phyloP scores from a whole-genome alignment of 2,113 vertebrate species.

The Gymnorhina tibicen region DNA sequence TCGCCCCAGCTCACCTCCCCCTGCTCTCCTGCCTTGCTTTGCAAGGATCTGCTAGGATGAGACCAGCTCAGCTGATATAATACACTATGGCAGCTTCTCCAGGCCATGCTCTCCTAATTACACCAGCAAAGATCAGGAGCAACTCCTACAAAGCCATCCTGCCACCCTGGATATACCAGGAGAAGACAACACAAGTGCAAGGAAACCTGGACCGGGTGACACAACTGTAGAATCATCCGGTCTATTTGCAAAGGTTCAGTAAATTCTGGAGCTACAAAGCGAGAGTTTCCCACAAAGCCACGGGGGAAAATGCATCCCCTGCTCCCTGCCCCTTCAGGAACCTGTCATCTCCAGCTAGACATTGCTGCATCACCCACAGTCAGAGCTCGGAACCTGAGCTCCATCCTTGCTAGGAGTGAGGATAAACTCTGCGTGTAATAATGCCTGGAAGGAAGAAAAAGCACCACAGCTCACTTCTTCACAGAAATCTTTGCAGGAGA shows the following conservation, averaged over 20 bases:
- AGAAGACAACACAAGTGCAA: neutral
- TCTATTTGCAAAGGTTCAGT: neutral
- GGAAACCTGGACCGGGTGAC: neutral
- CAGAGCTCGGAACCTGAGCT: neutral
- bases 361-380: rapidly evolving
- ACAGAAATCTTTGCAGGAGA: neutral
- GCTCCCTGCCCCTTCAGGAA: neutral
- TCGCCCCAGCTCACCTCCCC: neutral
- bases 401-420: neutral
- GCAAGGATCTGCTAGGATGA: neutral
- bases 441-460: neutral
- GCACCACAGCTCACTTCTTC: neutral
- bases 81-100: neutral
- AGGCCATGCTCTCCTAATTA: neutral
- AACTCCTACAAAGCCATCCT: neutral
- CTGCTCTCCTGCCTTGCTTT: neutral
- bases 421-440: neutral
- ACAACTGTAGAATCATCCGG: neutral
- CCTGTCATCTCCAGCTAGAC: neutral
- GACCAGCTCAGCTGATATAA: neutral
- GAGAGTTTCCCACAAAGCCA: neutral
- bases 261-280: neutral
- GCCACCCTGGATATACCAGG: neutral
- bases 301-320: neutral
- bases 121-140: neutral